Conservation (phyloP, 2,888 invertebrate species). For the Anaspis maculata region DNA sequence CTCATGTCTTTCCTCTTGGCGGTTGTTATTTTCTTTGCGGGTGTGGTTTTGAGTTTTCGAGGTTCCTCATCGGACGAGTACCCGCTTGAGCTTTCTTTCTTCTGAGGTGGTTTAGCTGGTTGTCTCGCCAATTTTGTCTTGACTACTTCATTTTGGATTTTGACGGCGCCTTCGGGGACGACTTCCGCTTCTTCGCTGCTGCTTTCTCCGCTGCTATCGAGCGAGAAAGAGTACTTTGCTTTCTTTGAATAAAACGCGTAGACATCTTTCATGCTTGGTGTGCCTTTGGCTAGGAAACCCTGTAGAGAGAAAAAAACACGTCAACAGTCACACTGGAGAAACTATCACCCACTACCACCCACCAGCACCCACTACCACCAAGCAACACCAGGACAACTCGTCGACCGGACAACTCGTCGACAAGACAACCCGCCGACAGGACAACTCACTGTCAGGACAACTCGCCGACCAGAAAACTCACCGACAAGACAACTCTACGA, state of each 20-base stretch:
- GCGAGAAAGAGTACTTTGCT: slow-evolving; percentile 8
- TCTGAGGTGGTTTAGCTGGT: slow-evolving; percentile 15
- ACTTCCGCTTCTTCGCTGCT: slow-evolving; percentile 21
- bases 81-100: slow-evolving; percentile 19
- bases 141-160: slow-evolving; percentile 8
- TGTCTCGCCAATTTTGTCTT: slow-evolving; percentile 10
- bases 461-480: too few species aligned
- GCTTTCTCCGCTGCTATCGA: slow-evolving; percentile 21
- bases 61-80: slow-evolving; percentile 24
- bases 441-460: too few species aligned
- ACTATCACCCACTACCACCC: too few species aligned
- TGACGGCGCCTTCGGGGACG: slow-evolving; percentile 11
- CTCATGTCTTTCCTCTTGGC: too few species aligned
- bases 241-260: too few species aligned
- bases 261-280: slow-evolving; percentile 56
- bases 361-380: too few species aligned
- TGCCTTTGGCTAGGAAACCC: slow-evolving; percentile 55
- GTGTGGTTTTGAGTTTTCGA: slow-evolving; percentile 10
- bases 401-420: too few species aligned
- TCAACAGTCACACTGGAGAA: too few species aligned
- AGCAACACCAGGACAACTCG: too few species aligned
- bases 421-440: too few species aligned
- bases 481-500: too few species aligned
- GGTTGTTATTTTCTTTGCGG: slow-evolving; percentile 3
- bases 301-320: slow-evolving; percentile 39